Percentiles rank a stretch among this genome's conserved stretches.
These are phyloP conservation scores for Hypolimnas misippus DNA, from an alignment of 2,888 invertebrate species.

Conservation along the genomic window DNA sequence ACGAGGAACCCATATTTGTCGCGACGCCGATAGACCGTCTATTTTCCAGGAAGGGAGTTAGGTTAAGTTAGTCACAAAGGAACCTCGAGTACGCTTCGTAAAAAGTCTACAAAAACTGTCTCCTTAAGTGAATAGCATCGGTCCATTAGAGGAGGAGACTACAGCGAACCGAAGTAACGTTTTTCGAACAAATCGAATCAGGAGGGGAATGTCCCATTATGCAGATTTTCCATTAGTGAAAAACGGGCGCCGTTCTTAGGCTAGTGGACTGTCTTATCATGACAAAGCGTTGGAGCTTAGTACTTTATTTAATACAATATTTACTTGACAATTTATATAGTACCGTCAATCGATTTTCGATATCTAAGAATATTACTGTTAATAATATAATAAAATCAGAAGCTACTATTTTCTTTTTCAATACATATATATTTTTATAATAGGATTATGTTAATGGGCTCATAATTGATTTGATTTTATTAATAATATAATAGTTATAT, in stretches of 20 bases:
- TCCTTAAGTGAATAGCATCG: constrained; percentile 63
- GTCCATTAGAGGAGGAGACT: constrained; percentile 67
- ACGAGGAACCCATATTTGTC: constrained; percentile 63
- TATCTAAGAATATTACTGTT: too few species aligned
- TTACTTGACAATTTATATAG: neutral
- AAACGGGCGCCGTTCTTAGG: constrained; percentile 53
- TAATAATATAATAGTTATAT: too few species aligned
- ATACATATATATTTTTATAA: too few species aligned
- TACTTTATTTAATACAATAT: constrained; percentile 5
- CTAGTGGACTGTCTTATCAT: constrained; percentile 45
- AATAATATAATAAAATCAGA: too few species aligned
- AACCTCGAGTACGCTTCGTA: constrained; percentile 57
- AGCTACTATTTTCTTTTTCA: too few species aligned
- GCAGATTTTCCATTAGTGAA: constrained; percentile 79
- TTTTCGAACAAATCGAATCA: constrained; percentile 76
- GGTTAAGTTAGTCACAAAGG: constrained; percentile 52
- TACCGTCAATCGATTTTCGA: too few species aligned
- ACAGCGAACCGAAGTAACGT: constrained; percentile 57
- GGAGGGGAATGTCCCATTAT: constrained; percentile 70
- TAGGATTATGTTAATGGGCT: too few species aligned
- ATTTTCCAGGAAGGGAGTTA: constrained; percentile 58
- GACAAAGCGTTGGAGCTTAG: constrained; percentile 39
- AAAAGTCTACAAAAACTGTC: constrained; percentile 66
- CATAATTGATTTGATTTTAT: too few species aligned
- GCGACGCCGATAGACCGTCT: constrained; percentile 57